These are phyloP conservation scores for Eulimnadia texana DNA, from an alignment of 1,140 invertebrate species.

Conservation along the genomic window DNA sequence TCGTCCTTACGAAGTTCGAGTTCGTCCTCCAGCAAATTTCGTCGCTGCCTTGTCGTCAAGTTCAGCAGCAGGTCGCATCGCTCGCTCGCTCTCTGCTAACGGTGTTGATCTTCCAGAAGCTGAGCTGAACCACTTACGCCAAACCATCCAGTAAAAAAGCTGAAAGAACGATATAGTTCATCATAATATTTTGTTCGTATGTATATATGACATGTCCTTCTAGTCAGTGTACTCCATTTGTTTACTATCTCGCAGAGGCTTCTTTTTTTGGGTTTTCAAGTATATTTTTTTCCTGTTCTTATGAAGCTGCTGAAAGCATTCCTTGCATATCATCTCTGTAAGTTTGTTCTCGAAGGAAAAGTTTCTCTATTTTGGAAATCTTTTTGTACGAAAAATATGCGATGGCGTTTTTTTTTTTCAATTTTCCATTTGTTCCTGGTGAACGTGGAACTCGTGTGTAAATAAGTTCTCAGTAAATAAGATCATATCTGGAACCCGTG, in stretches of 20 bases:
- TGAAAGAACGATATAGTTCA: background rate
- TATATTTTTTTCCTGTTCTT: background rate
- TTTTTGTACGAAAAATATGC: no score
- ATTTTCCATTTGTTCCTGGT: background rate
- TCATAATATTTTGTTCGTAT: no score
- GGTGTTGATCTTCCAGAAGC: background rate
- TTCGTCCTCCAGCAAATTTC: slow-evolving; percentile 8
- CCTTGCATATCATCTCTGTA: background rate
- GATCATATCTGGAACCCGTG: no score
- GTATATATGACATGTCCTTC: background rate
- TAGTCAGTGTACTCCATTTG: background rate
- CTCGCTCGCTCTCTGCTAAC: background rate
- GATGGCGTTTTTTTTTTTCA: background rate
- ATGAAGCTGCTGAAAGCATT: background rate
- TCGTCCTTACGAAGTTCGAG: slow-evolving; percentile 9
- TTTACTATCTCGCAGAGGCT: background rate
- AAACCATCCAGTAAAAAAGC: background rate
- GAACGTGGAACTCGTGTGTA: background rate
- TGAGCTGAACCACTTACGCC: background rate
- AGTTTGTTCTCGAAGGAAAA: background rate
- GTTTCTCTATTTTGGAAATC: no score
- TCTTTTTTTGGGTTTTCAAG: background rate
- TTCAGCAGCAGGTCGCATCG: background rate
- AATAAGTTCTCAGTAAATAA: no score
- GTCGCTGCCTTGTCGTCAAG: background rate